Evolutionary conservation across 1,140 invertebrate species (phyloP).

Genomic region (Harlomillsia oculata): DNA sequence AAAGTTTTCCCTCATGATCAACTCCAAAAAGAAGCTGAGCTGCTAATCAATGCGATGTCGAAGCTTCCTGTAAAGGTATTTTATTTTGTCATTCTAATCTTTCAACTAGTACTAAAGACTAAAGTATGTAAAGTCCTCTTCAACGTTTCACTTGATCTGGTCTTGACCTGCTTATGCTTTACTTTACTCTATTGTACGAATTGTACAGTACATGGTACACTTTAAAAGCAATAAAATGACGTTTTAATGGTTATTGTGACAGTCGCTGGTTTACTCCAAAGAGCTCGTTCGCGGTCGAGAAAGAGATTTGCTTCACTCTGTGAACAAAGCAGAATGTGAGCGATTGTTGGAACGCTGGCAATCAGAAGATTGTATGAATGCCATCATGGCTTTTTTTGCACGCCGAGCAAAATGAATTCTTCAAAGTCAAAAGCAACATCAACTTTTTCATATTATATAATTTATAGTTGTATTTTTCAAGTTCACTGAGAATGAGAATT

Average conservation of each 20-base stretch:
- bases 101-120: background rate
- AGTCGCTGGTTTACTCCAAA: constrained; percentile 47
- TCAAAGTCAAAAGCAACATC: no score
- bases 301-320: constrained; percentile 42
- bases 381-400: constrained; percentile 49
- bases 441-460: no score
- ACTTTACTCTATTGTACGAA: background rate
- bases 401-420: constrained; percentile 25
- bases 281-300: constrained; percentile 44
- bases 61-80: constrained; percentile 40
- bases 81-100: background rate
- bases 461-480: no score
- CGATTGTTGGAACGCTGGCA: constrained; percentile 50
- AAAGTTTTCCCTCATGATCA: constrained; percentile 51
- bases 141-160: background rate
- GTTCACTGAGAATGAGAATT: no score
- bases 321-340: constrained; percentile 48
- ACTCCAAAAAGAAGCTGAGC: constrained; percentile 50
- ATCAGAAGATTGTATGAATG: constrained; percentile 51
- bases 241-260: constrained; percentile 26
- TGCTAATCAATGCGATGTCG: constrained; percentile 44
- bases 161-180: background rate
- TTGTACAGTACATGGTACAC: background rate
- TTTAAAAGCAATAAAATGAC: background rate
- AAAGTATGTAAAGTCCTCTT: no score